Evolutionary conservation across 1,140 invertebrate species (phyloP), one percentile per base, ranked within the genome.

Genomic region (Rhagoletis zephyria): DNA sequence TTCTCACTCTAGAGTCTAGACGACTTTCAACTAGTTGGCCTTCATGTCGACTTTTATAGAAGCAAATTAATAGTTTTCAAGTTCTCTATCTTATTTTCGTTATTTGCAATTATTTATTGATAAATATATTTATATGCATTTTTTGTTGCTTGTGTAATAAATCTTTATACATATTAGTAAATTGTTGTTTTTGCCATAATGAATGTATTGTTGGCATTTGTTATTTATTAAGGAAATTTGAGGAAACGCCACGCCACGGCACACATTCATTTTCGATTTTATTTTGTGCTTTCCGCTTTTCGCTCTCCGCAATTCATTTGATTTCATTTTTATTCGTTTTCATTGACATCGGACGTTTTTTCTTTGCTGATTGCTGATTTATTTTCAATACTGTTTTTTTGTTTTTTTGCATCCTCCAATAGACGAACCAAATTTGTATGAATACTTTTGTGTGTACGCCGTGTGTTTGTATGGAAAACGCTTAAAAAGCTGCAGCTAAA

Each of bases 191-290:
- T 45, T 48, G 70, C 12, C 45, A 6, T 45, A 40, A 48, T 74
- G 70, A 74, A 74, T 48, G 14, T 51, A 48, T 48, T 74, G 70
- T 45, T 74, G 61, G 61, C 61, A 48, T 74, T 74, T 16, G 42
- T 74, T 74, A 74, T 74, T 74, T 74, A 74, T 74, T 74, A 74
- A 74, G 70, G 70, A 74, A 74, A 74, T 74, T 74, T 74, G 70
- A 74, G 70, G 70, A 74, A 74, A 74, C 16, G 70, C 45, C 70
- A 51, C 40, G 67, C 42, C 67, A 42, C 0, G 65, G 19, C 65
- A 74, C 70, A 74, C 70, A 74, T 48, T 51, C 14, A 48, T 12
- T 74, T 74, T 48, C 70, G 45, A 45, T 51, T 48, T 45, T 19
- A 74, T 51, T 74, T 74, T 16, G 16, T 63, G 5, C 10, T 30